Conservation (phyloP, 2,888 invertebrate genomes). For the Leptura quadrifasciata region DNA sequence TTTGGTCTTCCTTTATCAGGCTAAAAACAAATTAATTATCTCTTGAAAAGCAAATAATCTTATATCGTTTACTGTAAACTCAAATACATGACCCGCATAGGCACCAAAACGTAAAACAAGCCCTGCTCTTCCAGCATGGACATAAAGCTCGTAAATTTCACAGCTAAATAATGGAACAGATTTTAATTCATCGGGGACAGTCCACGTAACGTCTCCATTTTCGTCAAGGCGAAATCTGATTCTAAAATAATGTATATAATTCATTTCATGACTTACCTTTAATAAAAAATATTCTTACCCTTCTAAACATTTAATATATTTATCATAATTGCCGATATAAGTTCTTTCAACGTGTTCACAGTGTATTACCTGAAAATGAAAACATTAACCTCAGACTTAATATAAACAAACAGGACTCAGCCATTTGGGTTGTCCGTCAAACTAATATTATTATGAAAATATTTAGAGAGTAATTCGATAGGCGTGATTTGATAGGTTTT, state of each 20-base stretch:
- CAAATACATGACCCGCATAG: slow-evolving; percentile 80
- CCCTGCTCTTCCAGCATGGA: slow-evolving; percentile 61
- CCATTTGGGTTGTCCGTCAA: not conserved
- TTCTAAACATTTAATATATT: slow-evolving; percentile 39
- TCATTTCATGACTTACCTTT: not conserved
- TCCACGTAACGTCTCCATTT: slow-evolving; percentile 80
- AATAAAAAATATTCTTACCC: slow-evolving; percentile 29
- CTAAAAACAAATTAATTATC: slow-evolving; percentile 25
- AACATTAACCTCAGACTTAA: not conserved
- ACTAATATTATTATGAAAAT: not conserved
- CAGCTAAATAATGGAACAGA: slow-evolving; percentile 79
- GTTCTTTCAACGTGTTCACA: slow-evolving; percentile 38
- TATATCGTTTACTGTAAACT: slow-evolving; percentile 75
- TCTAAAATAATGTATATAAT: slow-evolving; percentile 59
- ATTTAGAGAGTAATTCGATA: not conserved
- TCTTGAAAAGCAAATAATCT: not conserved
- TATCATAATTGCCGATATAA: slow-evolving; percentile 39
- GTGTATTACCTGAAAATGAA: slow-evolving; percentile 38
- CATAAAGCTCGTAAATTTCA: slow-evolving; percentile 80
- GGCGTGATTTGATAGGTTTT: slow-evolving; percentile 6
- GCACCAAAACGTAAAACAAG: slow-evolving; percentile 77
- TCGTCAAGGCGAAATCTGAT: slow-evolving; percentile 77
- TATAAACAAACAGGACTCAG: not conserved
- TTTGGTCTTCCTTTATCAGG: slow-evolving; percentile 31
- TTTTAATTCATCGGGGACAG: slow-evolving; percentile 76